Percentiles rank a stretch among this genome's conserved stretches.
Conservation (phyloP, 2,797 vertebrate genomes). For the Poeciliopsis presidionis region DNA sequence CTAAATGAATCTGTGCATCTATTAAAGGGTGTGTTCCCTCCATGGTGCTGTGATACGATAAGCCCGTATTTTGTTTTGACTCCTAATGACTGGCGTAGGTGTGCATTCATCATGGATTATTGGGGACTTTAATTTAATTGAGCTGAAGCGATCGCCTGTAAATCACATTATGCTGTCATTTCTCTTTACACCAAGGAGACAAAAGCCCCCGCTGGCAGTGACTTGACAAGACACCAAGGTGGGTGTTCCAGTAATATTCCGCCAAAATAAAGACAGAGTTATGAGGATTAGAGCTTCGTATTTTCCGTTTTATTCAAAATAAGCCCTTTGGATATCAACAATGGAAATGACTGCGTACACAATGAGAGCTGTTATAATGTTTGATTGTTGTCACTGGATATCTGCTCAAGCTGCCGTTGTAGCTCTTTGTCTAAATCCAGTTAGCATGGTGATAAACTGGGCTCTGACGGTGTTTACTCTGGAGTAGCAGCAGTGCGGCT, state of each 20-base stretch:
- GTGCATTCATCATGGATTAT: conserved; percentile 83
- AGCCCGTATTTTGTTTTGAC: conserved; percentile 82
- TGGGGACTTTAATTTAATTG: conserved; percentile 84
- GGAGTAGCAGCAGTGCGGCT: conserved; percentile 48
- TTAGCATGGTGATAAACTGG: conserved; percentile 76
- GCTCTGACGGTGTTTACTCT: conserved; percentile 70
- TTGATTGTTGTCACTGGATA: conserved; percentile 69
- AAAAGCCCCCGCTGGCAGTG: conserved; percentile 73
- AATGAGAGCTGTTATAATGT: conserved; percentile 63
- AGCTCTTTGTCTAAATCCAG: conserved; percentile 74
- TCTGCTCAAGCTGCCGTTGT: conserved; percentile 67
- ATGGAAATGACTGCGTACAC: conserved; percentile 63
- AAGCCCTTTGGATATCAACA: conserved; percentile 71
- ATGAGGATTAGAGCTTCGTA: conserved; percentile 73
- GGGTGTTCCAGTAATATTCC: conserved; percentile 72
- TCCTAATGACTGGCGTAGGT: conserved; percentile 84
- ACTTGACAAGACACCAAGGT: conserved; percentile 75
- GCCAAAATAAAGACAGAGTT: conserved; percentile 56
- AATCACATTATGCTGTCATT: conserved; percentile 86
- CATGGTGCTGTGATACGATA: conserved; percentile 75
- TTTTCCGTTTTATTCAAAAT: conserved; percentile 71
- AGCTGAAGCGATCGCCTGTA: conserved; percentile 80
- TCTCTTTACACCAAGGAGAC: conserved; percentile 78
- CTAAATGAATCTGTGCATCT: conserved; percentile 82
- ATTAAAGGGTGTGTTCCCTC: conserved; percentile 80